Percentiles rank a stretch among this genome's conserved stretches.
Evolutionary conservation across 1,140 invertebrate species (phyloP).

Genomic region (Acromyrmex heyeri): DNA sequence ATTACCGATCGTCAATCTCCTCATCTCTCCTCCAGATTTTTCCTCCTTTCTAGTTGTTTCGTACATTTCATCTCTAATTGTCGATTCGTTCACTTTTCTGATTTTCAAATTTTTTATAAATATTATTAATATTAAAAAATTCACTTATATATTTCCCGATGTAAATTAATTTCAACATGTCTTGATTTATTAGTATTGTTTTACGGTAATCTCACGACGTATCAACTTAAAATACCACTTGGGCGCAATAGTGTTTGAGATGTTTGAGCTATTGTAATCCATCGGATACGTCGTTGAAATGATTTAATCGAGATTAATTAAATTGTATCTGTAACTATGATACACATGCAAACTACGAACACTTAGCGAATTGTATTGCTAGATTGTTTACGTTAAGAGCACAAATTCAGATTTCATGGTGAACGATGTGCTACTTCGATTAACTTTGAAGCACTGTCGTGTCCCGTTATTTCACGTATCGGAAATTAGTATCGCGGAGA

Average conservation of each 20-base stretch:
- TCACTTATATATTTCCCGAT: neutral
- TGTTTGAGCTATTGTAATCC: neutral
- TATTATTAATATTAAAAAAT: neutral
- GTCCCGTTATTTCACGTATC: slow-evolving; percentile 42
- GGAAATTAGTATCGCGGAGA: slow-evolving; percentile 41
- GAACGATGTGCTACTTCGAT: slow-evolving; percentile 25
- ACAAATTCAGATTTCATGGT: slow-evolving; percentile 8
- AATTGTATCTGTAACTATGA: neutral
- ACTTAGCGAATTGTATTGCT: neutral
- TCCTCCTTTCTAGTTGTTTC: slow-evolving; percentile 20
- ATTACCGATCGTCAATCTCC: slow-evolving; percentile 74
- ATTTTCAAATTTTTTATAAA: neutral
- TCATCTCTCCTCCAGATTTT: slow-evolving; percentile 1
- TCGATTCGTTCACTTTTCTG: neutral
- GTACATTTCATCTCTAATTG: slow-evolving; percentile 1
- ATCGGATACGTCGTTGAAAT: neutral
- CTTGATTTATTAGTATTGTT: neutral
- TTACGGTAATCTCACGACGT: too few species aligned
- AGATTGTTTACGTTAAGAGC: too few species aligned
- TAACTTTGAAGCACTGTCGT: neutral
- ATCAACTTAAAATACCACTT: neutral
- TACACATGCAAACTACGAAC: neutral
- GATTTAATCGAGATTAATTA: slow-evolving; percentile 27
- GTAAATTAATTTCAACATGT: neutral
- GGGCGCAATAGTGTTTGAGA: neutral